Evolutionary conservation across 2,113 vertebrate genomes (phyloP), one percentile per base, ranked within the genome.

Genomic region (Prochilodus magdalenae): DNA sequence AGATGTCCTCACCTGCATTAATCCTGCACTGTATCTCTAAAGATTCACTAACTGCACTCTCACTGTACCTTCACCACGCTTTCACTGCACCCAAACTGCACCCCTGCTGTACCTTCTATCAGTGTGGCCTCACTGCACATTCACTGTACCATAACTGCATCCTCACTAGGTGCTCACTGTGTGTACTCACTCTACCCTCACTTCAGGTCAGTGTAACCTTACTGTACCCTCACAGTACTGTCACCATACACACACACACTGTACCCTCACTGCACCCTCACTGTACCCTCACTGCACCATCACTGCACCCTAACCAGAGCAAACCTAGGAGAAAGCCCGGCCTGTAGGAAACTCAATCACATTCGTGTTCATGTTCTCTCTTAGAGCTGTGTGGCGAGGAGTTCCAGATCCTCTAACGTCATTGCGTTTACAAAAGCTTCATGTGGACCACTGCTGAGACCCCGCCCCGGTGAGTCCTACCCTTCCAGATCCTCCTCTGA

Each of bases 371-470:
- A 1, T 44, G 8, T 36, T 67, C 29, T 67, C 11, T 27, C n/a
- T 1, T 33, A 67, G 65, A 36, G 18, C 29, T 67, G 65, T 26
- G 0, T 59, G 0, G 81, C 73, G 57, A 92, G 85, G 83, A 84
- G 72, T 15, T 33, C 53, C 83, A 86, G 86, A 40, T 57, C 79
- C 6, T 15, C 51, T 29, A 91, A 89, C 1, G 60, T 55, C 3
- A 1, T 92, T 4, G 90, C 18, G 67, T 79, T 7, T 3, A 59
- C 36, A 16, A 5, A 84, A 0, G 80, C 69, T 27, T 89, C 89
- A 0, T 53, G 18, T 8, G 89, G 90, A 40, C 90, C 94, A 24
- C 16, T 94, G 1, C 24, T 77, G 0, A 66, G 53, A 40, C 79
- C 66, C 29, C 29, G 20, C 24, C 20, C 73, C 15, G 84, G 92